Base-by-base conservation (phyloP, 2,888 invertebrate genomes). In the Eucriotettix oculatus region DNA sequence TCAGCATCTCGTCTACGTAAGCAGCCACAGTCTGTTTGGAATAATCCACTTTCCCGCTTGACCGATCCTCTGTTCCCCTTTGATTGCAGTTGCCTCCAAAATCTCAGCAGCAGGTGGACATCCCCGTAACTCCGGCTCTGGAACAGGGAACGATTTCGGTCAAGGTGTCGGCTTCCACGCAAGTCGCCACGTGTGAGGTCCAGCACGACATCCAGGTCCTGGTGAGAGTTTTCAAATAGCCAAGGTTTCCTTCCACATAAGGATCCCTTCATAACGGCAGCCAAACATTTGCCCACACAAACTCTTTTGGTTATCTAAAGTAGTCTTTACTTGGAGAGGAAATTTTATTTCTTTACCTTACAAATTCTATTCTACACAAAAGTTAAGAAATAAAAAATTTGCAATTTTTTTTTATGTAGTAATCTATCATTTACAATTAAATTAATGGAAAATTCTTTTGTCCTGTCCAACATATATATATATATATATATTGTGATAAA, bases 1-100 rank as follows among this genome's bases (percentile, higher is more conserved):
- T 65, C 79, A 80, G 63, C 77, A 78, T 64, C 71, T 79, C 60
- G 72, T 79, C 62, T 78, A 72, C 68, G 73, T 74, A 66, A 66
- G 67, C 64, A 17, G 9, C 59, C 52, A 9, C 1, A 1, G 10
- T 16, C n/a, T 1, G 9, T 10, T 10, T 14, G n/a, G n/a, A 10
- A 29, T n/a, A n/a, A n/a, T n/a, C n/a, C n/a, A n/a, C 12, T 16
- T n/a, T n/a, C n/a, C n/a, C n/a, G 10, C 12, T 48, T 16, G n/a
- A 60, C 2, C 40, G 48, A 56, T 58, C 54, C 48, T 60, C 44
- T 61, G 29, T 29, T 29, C 7, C 29, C 7, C 3, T 29, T 29
- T 29, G 29, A 59, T 59, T 52, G 44, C 61, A 70, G 70, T 67
- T 71, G 61, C 64, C 67, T 16, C 66, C 68, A 10, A 65, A 68